These are phyloP conservation scores for Arctia plantaginis DNA, from an alignment of 2,888 invertebrate genomes.

Conservation along the genomic window DNA sequence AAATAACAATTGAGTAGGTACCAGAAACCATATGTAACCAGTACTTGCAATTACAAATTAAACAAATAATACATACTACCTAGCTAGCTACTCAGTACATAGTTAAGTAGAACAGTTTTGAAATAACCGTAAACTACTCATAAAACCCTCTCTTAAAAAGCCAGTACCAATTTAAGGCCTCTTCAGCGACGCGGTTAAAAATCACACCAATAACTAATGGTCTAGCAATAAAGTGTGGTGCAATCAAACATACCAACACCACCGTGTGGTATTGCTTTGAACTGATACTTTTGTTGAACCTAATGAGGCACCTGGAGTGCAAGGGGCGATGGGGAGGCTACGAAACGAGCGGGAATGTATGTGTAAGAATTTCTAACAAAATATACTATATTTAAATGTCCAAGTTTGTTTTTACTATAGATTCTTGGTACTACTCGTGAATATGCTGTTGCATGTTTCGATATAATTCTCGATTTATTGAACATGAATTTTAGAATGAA, in stretches of 20 bases:
- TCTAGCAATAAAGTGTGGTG: constrained; percentile 20
- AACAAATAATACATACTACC: not conserved
- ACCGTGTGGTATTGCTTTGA: constrained; percentile 59
- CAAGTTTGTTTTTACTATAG: too few species aligned
- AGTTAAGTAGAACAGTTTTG: not conserved
- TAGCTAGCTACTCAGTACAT: not conserved
- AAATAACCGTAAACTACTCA: not conserved
- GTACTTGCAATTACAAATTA: not conserved
- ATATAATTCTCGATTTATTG: too few species aligned
- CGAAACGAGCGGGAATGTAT: constrained; percentile 26
- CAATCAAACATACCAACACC: constrained; percentile 39
- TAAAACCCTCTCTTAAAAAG: not conserved
- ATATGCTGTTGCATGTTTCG: too few species aligned
- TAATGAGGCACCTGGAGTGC: constrained; percentile 74
- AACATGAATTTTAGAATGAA: too few species aligned
- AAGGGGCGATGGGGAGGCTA: constrained; percentile 42
- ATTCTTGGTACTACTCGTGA: too few species aligned
- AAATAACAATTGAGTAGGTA: not conserved
- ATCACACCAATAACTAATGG: constrained; percentile 21
- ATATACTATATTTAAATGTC: not conserved
- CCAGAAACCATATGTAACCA: not conserved
- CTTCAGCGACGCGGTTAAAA: constrained; percentile 1
- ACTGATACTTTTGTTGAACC: constrained; percentile 68
- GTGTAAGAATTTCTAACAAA: not conserved
- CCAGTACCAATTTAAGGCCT: not conserved